Percentiles rank a stretch among this genome's conserved stretches.
Conservation (phyloP, 2,113 vertebrate species). For the Oreocharis arfaki region DNA sequence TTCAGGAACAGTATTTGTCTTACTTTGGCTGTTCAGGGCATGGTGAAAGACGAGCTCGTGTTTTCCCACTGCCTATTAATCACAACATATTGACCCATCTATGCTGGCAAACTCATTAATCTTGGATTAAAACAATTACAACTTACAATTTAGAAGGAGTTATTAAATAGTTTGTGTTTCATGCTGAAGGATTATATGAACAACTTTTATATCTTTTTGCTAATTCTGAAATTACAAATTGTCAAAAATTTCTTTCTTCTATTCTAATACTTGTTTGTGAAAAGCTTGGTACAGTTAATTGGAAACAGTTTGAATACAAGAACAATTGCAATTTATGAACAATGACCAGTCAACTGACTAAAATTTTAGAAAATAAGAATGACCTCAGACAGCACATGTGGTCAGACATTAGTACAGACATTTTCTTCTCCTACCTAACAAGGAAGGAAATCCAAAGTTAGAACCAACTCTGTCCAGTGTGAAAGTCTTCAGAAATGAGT, state of each 20-base stretch:
- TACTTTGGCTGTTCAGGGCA: background rate
- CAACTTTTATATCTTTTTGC: background rate
- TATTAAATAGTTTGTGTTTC: background rate
- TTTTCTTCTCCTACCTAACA: background rate
- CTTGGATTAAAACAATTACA: background rate
- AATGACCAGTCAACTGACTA: background rate
- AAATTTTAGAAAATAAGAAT: background rate
- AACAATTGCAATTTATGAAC: background rate
- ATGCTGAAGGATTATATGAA: background rate
- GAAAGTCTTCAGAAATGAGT: background rate
- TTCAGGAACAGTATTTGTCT: background rate
- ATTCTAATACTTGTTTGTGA: background rate
- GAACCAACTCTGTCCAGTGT: background rate
- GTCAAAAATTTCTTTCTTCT: background rate
- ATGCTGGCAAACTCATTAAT: background rate
- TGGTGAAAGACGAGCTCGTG: background rate
- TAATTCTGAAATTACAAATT: background rate
- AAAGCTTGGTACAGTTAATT: background rate
- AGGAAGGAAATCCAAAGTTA: background rate
- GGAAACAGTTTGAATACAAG: background rate
- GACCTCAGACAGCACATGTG: background rate
- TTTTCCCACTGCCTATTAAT: background rate
- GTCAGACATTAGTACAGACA: background rate
- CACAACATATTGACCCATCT: background rate
- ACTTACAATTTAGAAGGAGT: background rate